Evolutionary conservation across 2,797 vertebrate genomes (phyloP), one percentile per base, ranked within the genome.

Genomic region (Protosalanx chinensis): DNA sequence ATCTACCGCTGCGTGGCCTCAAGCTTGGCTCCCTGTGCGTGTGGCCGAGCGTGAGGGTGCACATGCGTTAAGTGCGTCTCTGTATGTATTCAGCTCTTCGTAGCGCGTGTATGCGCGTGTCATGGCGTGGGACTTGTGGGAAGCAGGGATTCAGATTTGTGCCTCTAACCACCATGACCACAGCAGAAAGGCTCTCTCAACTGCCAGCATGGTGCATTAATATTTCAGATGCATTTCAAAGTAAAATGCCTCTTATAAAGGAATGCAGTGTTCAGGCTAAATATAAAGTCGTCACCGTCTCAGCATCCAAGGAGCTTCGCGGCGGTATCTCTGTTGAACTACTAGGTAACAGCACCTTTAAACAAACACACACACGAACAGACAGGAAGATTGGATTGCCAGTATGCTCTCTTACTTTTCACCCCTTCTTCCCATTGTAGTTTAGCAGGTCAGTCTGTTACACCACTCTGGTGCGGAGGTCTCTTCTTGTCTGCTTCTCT

Each of bases 201-300:
- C 67, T 49, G 46, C n/a, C 49, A n/a, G 46, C 29, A 30, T 30
- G 67, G 74, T 84, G 51, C 84, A 87, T 90, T 65, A 80, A 90
- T 88, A 84, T 90, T 90, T 87, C 70, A 88, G 70, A 73, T n/a
- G 60, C 63, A 74, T 84, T 87, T 79, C 57, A 76, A 84, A 84
- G 84, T 82, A 79, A 87, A 87, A 84, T 81, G 76, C 73, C 81
- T 86, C 68, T 88, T 82, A 70, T 78, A 71, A 76, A 87, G 82
- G 84, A 76, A 85, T 74, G 77, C 78, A 75, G 77, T 76, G 80
- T 88, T 83, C 69, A 72, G 79, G 81, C 79, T 84, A 85, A 88
- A 86, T 88, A 82, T 85, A 88, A 84, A 75, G 77, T 72, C 73
- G 75, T 82, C 66, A 62, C 66, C 12, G 37, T 41, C 37, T 41